Base-by-base conservation (phyloP, 2,797 vertebrate species). In the Poeciliopsis paucimaculata region DNA sequence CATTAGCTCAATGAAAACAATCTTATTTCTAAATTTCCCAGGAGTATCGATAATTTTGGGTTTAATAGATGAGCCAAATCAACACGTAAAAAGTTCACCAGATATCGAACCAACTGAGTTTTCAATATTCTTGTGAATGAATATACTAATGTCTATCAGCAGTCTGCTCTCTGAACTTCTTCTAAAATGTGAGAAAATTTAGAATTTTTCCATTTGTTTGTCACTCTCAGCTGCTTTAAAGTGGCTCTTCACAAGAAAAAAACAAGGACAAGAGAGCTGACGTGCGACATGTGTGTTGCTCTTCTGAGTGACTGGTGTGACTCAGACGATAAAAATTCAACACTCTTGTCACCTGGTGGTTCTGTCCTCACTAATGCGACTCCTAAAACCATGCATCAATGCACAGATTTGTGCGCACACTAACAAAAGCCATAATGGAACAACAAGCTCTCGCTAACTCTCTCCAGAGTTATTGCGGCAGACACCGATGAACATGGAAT, bases 401-500 rank as follows among this genome's bases (percentile, higher is more conserved):
- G 76, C 72, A 82, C 39, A 47, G 34, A 72, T 41, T 57, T 47
- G 76, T 55, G 57, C 75, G 31, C 62, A 62, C 79, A 77, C 71
- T 5, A 13, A 71, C 68, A 45, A 71, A 71, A 71, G 76, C 47
- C 71, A 88, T 88, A 90, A 89, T 92, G 86, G 79, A 90, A 89
- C 90, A 90, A 92, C 86, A 87, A 90, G 84, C 82, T 84, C 75
- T n/a, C 41, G 26, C 68, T 45, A 71, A 71, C 68, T 71, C 41
- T 87, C 90, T 77, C 74, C 77, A 89, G 83, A 82, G 80, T 88
- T 86, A 88, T 79, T 79, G 77, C 45, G 66, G 81, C 77, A 77
- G 84, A 87, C 87, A 79, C 80, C 81, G 81, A 88, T 88, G 84
- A 86, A 87, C 47, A 31, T 28, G 75, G 90, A 92, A 90, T 92